Base-by-base conservation (phyloP, 2,797 vertebrate species). In the Eupleurogrammus muticus region DNA sequence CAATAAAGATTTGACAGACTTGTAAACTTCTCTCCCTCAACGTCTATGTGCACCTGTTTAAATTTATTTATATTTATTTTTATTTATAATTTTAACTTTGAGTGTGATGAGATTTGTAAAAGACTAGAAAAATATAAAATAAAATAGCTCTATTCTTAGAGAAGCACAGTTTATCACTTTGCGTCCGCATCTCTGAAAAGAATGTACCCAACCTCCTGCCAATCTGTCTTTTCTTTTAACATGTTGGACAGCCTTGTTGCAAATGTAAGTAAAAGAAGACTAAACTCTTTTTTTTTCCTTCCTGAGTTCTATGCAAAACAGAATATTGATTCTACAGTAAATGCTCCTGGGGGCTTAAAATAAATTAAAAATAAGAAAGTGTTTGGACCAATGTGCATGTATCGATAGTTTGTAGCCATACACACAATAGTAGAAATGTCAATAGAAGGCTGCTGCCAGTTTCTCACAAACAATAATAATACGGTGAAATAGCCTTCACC, bases 381-480 rank as follows among this genome's bases (percentile, higher is more conserved):
- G 2, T 40, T 38, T 36, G 2, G 46, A 65, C 64, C 61, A 49
- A 17, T 10, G 7, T 53, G 28, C 14, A 59, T 52, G 68, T 71
- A 65, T 58, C 76, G 50, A 74, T 73, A 19, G 16, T 50, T 50
- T 61, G 38, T 24, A 52, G 23, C 28, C 65, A 72, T 46, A 65
- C 16, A 11, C 14, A 42, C 14, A 7, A n/a, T 28, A n/a, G 19
- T 46, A 65, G 44, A 70, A 70, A 66, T 66, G 38, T 71, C 59
- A 73, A 83, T 52, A 61, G 9, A 65, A 77, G 36, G 50, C 50
- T 70, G 52, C 60, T 52, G 66, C 66, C 69, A 65, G 38, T 74
- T 74, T 75, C 65, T 81, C 60, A 77, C 65, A 72, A 75, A 76
- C 47, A 73, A 65, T 69, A 78, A 82, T 57, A 64, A 42, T 32